Base-by-base conservation (phyloP, 37 sponge, comb jelly and placozoan genomes). In the Agelas oroides region DNA sequence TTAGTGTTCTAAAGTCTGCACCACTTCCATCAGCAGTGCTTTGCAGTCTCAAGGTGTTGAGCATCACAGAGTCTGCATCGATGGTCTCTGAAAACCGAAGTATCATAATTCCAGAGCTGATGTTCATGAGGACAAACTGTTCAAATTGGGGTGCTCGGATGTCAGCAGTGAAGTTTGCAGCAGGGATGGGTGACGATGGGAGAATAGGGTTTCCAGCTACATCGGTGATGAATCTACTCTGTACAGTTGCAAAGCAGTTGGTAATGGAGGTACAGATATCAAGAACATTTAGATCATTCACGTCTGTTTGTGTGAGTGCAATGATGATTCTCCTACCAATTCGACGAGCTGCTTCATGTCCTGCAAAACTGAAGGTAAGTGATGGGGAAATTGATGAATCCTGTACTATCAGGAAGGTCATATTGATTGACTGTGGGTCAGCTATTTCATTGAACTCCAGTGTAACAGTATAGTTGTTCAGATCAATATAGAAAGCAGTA, bases 61-160 rank as follows among this genome's bases (percentile, higher is more conserved):
- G 59, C 63, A 81, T 65, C 6, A 96, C 84, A 19, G 87, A 72
- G 56, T 39, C 32, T 17, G 84, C 73, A 80, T 83, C 78, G 32
- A 96, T 87, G n/a, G 87, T 87, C 46, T 96, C 96, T 28, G 93
- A 84, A 70, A 96, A 96, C 36, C 84, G 38, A 14, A 96, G 71
- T 16, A 82, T 40, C 67, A 96, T 66, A 20, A 79, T 40, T 12
- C 96, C 96, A 25, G 64, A 46, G 55, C 92, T 75, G 30, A 96
- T 56, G 70, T 96, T 91, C 87, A 97, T 89, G 19, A 61, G 35
- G 21, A 86, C 20, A 61, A 97, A 97, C 61, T 86, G 90, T 31
- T 58, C 92, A 78, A 96, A 90, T 34, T n/a, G 53, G 18, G 96
- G 96, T 30, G 84, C 46, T 19, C 23, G 53, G 20, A 72, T 90